Evolutionary conservation across 2,797 vertebrate species (phyloP).

Genomic region (Chaetodon trifasciatus): DNA sequence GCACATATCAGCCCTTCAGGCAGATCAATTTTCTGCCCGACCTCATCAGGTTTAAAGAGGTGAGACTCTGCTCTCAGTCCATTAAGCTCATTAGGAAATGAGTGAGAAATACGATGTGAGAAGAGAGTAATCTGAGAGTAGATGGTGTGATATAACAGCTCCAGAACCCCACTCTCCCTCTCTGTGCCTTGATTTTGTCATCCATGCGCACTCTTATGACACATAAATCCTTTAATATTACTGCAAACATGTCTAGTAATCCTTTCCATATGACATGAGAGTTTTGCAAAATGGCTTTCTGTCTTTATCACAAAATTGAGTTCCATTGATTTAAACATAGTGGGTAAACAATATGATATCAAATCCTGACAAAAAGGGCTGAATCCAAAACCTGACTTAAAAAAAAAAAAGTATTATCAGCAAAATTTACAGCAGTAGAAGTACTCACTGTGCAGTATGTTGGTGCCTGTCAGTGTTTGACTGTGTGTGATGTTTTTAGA

Average conservation of each 20-base stretch:
- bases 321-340: neutral
- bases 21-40: conserved; percentile 77
- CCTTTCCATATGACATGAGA: neutral
- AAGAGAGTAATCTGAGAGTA: conserved; percentile 65
- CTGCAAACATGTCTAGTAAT: conserved; percentile 11
- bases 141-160: conserved; percentile 38
- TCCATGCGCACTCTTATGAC: conserved; percentile 26
- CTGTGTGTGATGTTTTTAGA: neutral
- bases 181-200: conserved; percentile 36
- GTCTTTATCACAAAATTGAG: conserved; percentile 1
- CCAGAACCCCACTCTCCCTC: neutral
- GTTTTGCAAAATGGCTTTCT: neutral
- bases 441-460: neutral
- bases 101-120: conserved; percentile 73
- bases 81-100: conserved; percentile 82
- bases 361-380: neutral
- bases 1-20: conserved; percentile 73
- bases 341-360: neutral
- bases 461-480: neutral
- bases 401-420: neutral
- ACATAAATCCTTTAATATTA: conserved; percentile 36
- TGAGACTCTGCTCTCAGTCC: conserved; percentile 76
- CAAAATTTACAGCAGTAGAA: neutral
- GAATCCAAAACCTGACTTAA: neutral
- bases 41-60: conserved; percentile 80